Evolutionary conservation across 1,140 invertebrate genomes (phyloP).

Genomic region (Nomia melanderi): DNA sequence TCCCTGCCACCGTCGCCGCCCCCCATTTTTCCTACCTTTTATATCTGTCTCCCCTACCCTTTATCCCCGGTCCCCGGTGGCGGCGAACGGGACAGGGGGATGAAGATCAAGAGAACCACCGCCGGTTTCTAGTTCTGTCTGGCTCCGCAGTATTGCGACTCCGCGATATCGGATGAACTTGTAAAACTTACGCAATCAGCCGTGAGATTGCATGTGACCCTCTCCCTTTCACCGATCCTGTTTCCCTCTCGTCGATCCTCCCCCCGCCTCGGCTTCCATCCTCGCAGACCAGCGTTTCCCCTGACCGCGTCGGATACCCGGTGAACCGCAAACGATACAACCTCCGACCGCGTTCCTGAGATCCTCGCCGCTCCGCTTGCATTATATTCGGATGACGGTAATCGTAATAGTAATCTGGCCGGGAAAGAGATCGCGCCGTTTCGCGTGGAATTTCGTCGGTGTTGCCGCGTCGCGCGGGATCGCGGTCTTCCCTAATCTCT

Average conservation of each 20-base stretch:
- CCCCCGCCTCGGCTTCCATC: not conserved
- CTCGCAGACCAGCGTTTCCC: slow-evolving; percentile 21
- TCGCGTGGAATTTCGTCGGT: slow-evolving; percentile 1
- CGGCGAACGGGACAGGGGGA: not conserved
- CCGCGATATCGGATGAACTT: slow-evolving; percentile 65
- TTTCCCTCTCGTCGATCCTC: not conserved
- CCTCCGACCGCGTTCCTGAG: slow-evolving; percentile 16
- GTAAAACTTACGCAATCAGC: slow-evolving; percentile 71
- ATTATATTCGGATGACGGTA: slow-evolving; percentile 26
- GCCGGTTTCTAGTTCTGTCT: slow-evolving; percentile 18
- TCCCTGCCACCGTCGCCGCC: not conserved
- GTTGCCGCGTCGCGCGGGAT: too few species aligned
- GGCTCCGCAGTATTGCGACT: slow-evolving; percentile 37
- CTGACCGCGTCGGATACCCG: slow-evolving; percentile 22
- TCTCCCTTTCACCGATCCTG: slow-evolving; percentile 3
- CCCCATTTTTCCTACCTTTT: slow-evolving; percentile 1
- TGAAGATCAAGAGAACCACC: slow-evolving; percentile 2
- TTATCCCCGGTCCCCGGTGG: not conserved
- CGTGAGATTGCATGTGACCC: slow-evolving; percentile 64
- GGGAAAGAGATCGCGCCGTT: not conserved
- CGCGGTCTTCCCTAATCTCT: too few species aligned
- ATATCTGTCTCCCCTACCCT: too few species aligned
- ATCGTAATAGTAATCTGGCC: slow-evolving; percentile 5
- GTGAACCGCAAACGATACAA: slow-evolving; percentile 38
- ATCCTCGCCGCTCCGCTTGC: not conserved